Percentiles rank a stretch among this genome's conserved stretches.
Conservation (phyloP, 2,113 vertebrate species). For the Xiphias gladius region DNA sequence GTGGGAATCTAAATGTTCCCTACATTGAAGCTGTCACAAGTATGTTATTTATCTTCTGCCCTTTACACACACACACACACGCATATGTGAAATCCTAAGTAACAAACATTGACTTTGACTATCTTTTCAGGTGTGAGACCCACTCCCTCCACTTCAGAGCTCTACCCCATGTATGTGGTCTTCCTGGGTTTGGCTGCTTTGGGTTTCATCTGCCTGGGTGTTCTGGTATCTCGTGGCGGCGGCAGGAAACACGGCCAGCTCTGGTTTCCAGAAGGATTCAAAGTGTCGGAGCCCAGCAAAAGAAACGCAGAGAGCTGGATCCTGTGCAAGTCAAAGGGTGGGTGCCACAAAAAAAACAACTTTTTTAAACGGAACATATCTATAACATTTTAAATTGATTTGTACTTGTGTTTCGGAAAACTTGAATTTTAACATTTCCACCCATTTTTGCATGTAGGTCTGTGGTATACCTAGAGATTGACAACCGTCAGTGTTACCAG, state of each 20-base stretch:
- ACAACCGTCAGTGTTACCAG: conserved; percentile 97
- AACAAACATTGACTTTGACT: conserved; percentile 31
- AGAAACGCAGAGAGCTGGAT: conserved; percentile 91
- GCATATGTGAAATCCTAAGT: background rate
- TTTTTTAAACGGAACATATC: background rate
- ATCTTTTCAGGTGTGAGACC: conserved; percentile 87
- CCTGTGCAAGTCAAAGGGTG: conserved; percentile 93
- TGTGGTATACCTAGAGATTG: conserved; percentile 96
- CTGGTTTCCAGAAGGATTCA: conserved; percentile 98
- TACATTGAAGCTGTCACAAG: conserved; percentile 97
- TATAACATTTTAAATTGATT: background rate
- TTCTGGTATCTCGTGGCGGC: conserved; percentile 91
- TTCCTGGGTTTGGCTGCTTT: conserved; percentile 85
- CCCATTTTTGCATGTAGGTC: conserved; percentile 84
- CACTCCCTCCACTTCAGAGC: conserved; percentile 78
- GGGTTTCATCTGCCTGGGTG: conserved; percentile 88
- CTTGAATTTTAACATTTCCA: conserved; percentile 17
- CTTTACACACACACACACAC: background rate
- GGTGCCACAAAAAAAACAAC: background rate
- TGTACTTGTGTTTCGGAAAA: background rate
- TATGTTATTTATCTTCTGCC: conserved; percentile 80
- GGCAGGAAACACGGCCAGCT: conserved; percentile 96
- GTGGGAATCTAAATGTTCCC: conserved; percentile 94
- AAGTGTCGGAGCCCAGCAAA: conserved; percentile 94
- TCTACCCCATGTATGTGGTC: conserved; percentile 92